Percentiles rank a stretch among this genome's conserved stretches.
phyloP scores from a whole-genome alignment of 1,140 invertebrate species.

The silkworm (Bombyx mori) region ASM3026992v2 NC_085114.1:7998501-7999000 shows the following conservation, averaged over 20 bases:
- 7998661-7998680: slow-evolving; percentile 48
- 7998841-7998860: slow-evolving; percentile 52
- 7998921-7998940: slow-evolving; percentile 68
- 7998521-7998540: slow-evolving; percentile 26
- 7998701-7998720: slow-evolving; percentile 51
- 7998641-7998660: slow-evolving; percentile 50
- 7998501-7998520: slow-evolving; percentile 41
- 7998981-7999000: too few species aligned
- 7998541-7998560: slow-evolving; percentile 42
- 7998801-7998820: slow-evolving; percentile 56
- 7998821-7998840: slow-evolving; percentile 63
- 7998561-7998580: slow-evolving; percentile 41
- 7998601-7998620: slow-evolving; percentile 53
- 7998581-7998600: slow-evolving; percentile 47
- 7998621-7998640: slow-evolving; percentile 20
- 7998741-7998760: slow-evolving; percentile 16
- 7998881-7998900: slow-evolving; percentile 46
- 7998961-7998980: slow-evolving; percentile 10
- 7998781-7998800: slow-evolving; percentile 34
- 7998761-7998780: slow-evolving; percentile 35
- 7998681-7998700: slow-evolving; percentile 62
- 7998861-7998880: slow-evolving; percentile 42
- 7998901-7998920: slow-evolving; percentile 66
- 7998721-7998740: slow-evolving; percentile 32
- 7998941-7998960: slow-evolving; percentile 62